phyloP scores from a whole-genome alignment of 2,113 vertebrate species.

The Pterocles burchelli region DNA sequence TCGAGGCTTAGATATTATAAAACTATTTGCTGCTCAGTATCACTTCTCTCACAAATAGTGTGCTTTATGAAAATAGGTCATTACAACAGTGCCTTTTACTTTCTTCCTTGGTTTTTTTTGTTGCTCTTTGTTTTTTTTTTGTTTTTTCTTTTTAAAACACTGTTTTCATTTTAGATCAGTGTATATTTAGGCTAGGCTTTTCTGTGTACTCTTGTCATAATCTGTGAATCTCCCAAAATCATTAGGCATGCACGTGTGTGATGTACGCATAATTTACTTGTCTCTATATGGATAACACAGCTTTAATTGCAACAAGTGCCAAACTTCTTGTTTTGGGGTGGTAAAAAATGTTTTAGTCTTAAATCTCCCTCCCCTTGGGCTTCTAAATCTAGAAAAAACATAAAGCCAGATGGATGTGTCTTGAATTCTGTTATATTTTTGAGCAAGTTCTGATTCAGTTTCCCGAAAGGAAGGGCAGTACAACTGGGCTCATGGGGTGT shows the following conservation, averaged over 20 bases:
- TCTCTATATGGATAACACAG: fast-evolving
- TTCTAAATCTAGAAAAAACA: neutral
- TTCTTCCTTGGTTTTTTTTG: neutral
- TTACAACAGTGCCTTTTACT: neutral
- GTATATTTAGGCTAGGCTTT: neutral
- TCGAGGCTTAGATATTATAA: neutral
- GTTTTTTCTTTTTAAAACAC: neutral
- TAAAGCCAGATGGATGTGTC: neutral
- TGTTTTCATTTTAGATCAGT: neutral
- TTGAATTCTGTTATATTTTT: neutral
- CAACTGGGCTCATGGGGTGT: neutral
- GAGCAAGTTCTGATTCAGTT: neutral
- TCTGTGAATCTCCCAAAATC: neutral
- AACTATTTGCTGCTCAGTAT: neutral
- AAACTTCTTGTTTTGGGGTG: neutral
- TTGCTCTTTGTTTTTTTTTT: neutral
- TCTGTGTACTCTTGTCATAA: neutral
- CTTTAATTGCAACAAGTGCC: neutral
- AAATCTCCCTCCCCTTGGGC: neutral
- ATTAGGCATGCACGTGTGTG: neutral
- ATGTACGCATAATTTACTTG: neutral
- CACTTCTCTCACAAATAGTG: neutral
- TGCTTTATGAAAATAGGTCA: neutral
- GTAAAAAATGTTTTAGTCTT: neutral
- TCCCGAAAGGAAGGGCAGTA: neutral